Percentiles rank a stretch among this genome's conserved stretches.
Evolutionary conservation across 2,797 vertebrate genomes (phyloP).

Genomic region (Babyrousa celebensis): DNA sequence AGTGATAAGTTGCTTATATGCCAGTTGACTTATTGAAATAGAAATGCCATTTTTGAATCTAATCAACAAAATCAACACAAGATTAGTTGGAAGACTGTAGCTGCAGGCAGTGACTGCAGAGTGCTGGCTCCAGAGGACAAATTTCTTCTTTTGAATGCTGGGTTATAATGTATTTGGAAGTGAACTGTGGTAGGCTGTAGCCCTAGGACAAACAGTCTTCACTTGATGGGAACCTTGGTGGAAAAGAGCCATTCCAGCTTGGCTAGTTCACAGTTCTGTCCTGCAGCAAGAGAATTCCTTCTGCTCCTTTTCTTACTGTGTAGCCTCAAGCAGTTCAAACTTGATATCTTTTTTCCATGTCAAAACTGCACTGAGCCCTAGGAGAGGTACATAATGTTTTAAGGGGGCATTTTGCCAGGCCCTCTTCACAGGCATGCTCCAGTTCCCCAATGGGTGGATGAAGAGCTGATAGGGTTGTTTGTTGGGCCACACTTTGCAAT

Average conservation of each 20-base stretch:
- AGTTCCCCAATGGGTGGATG: neutral
- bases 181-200: neutral
- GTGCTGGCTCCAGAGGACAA: neutral
- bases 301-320: neutral
- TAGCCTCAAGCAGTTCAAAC: neutral
- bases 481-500: neutral
- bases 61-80: conserved; percentile 13
- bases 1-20: neutral
- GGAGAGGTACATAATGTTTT: neutral
- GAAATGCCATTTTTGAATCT: neutral
- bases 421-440: neutral
- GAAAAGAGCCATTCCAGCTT: neutral
- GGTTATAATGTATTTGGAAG: neutral
- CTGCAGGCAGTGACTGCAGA: neutral
- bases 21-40: neutral
- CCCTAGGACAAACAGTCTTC: neutral
- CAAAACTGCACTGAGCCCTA: neutral
- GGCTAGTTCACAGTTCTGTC: neutral
- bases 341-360: neutral
- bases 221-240: neutral
- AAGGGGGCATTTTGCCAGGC: neutral
- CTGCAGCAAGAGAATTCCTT: neutral
- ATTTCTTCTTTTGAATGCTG: neutral
- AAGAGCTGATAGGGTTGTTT: neutral
- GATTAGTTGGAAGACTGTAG: neutral